Base-by-base conservation (phyloP, 2,888 invertebrate genomes). In the Rhagonycha fulva region DNA sequence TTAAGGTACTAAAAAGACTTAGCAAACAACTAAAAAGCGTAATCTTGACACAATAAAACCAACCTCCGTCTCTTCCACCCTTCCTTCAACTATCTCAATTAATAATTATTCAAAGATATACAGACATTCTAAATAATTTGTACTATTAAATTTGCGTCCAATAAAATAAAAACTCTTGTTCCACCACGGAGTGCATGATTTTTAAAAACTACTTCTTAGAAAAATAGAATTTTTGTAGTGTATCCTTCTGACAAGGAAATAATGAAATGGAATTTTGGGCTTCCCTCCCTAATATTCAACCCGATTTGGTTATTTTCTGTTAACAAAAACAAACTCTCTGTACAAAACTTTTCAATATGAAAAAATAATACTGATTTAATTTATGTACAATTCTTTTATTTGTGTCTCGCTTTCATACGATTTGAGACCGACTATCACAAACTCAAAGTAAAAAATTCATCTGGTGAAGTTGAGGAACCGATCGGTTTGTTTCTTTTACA, bases 1-100 rank as follows among this genome's bases (percentile, higher is more conserved):
- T 74, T 74, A 74, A 77, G 74, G 72, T 77, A 77, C 77, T 75
- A 77, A 47, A 75, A 62, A 68, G 71, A 77, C 77, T 75, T 77
- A 77, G 77, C 77, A 67, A 75, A 12, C 71, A 77, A 74, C 75
- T 75, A 74, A 74, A 76, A 77, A 77, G 77, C 77, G 77, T 77
- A 77, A 60, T 75, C 73, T 23, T 30, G 63, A 74, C 68, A 61
- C 19, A 61, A 72, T 63, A 23, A 72, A 47, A 75, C 60, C 63
- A 73, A 68, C 67, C 61, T 76, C 68, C 73, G 61, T 60, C 9
- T 47, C 67, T 72, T 9, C 61, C 72, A 73, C 70, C 72, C 5
- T 47, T 47, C 12, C 9, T 12, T n/a, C 12, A 7, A n/a, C 7
- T 47, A 5, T 32, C 32, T 47, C 2, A 5, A n/a, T 30, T 47